These are phyloP conservation scores for Apogon talboti DNA, from an alignment of 2,797 vertebrate species.

Conservation along the genomic window DNA sequence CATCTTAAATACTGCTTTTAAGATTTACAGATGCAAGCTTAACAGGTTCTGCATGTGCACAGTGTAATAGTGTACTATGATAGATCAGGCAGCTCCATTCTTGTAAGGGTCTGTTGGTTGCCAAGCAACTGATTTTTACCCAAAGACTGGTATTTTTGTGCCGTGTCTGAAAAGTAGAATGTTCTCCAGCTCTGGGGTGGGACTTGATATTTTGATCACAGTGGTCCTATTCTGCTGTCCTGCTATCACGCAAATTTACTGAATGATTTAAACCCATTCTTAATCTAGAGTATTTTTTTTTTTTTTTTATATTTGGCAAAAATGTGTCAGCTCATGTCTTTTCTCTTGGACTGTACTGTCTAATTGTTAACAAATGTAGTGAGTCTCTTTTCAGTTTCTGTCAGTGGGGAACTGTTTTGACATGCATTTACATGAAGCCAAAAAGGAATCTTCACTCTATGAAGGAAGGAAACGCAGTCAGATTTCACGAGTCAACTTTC, in stretches of 20 bases:
- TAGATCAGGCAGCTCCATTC: constrained; percentile 22
- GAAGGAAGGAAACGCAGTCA: neutral
- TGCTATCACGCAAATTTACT: neutral
- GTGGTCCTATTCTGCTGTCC: neutral
- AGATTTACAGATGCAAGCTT: neutral
- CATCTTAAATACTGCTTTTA: neutral
- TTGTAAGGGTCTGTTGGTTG: constrained; percentile 59
- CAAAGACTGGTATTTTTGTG: constrained; percentile 39
- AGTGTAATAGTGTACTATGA: constrained; percentile 6
- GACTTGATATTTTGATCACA: constrained; percentile 10
- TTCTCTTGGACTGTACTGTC: neutral
- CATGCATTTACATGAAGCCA: neutral
- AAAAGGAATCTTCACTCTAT: neutral
- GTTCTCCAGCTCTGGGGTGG: constrained; percentile 12
- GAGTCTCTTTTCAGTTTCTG: constrained; percentile 27
- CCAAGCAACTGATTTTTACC: constrained; percentile 62
- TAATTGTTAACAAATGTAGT: neutral
- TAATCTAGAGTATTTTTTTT: neutral
- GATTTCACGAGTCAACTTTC: neutral
- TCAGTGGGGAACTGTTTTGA: constrained; percentile 17
- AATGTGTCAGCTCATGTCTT: constrained; percentile 8
- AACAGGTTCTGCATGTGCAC: constrained; percentile 20
- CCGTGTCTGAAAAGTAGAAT: constrained; percentile 31
- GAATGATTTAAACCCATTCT: constrained; percentile 6
- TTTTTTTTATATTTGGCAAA: too few species aligned